Evolutionary conservation across 2,113 vertebrate genomes (phyloP).

Genomic region (Noturus placidus): DNA sequence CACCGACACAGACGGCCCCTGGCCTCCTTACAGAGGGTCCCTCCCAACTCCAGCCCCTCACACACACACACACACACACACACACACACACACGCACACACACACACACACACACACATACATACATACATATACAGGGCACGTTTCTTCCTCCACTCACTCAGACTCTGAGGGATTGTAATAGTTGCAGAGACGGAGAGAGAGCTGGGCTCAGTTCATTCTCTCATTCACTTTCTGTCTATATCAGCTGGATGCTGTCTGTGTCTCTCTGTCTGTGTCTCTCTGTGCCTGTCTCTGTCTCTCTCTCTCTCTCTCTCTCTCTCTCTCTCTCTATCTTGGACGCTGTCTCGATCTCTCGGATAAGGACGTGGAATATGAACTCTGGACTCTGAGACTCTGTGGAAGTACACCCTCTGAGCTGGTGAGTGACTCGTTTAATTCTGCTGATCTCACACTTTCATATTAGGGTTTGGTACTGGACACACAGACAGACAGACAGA

Average conservation of each 20-base stretch:
- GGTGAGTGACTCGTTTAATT: slow-evolving; percentile 15
- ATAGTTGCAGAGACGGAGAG: background rate
- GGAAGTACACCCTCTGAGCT: background rate
- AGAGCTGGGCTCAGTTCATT: background rate
- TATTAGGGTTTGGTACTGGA: background rate
- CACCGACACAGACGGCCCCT: slow-evolving; percentile 5
- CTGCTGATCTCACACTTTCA: background rate
- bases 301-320: slow-evolving; percentile 25
- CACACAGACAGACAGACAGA: background rate
- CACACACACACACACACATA: slow-evolving; percentile 25
- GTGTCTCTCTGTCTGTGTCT: background rate
- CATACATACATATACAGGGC: slow-evolving; percentile 4
- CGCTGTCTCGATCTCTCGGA: background rate
- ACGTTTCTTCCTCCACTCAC: background rate
- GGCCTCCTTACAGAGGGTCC: slow-evolving; percentile 19
- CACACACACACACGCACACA: slow-evolving; percentile 22
- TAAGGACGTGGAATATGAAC: background rate
- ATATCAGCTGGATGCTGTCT: slow-evolving; percentile 27
- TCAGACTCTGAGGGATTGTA: background rate
- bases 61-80: background rate
- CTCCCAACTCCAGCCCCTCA: slow-evolving; percentile 9
- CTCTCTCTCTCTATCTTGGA: background rate
- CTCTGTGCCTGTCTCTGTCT: slow-evolving; percentile 31
- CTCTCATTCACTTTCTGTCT: background rate
- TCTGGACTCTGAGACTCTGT: background rate